phyloP scores from a whole-genome alignment of 1,140 invertebrate species.

The Sesamia nonagrioides region DNA sequence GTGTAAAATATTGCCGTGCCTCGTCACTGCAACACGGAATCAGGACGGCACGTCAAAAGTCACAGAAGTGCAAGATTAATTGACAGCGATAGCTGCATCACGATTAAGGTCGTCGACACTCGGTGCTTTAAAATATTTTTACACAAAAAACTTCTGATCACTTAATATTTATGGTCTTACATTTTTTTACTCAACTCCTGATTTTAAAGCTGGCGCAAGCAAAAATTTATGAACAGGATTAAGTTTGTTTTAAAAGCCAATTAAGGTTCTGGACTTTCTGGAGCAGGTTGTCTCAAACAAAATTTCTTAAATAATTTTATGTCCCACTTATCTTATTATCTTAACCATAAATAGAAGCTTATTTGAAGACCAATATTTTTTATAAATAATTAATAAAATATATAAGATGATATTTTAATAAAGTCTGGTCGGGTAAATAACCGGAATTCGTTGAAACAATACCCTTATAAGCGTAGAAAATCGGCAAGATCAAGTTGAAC shows the following conservation, averaged over 20 bases:
- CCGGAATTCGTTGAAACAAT: constrained; percentile 60
- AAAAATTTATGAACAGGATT: not conserved
- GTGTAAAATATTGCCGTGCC: constrained; percentile 85
- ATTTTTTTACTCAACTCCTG: not conserved
- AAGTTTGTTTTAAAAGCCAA: not conserved
- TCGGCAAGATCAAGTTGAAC: constrained; percentile 72
- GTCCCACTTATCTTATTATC: too few species aligned
- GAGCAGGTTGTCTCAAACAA: too few species aligned
- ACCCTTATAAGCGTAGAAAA: constrained; percentile 74
- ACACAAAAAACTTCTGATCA: constrained; percentile 54
- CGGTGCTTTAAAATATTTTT: constrained; percentile 17
- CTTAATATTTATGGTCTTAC: constrained; percentile 8
- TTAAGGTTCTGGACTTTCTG: not conserved
- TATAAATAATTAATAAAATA: too few species aligned
- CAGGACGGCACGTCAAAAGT: constrained; percentile 80
- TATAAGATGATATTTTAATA: too few species aligned
- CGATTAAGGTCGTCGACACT: constrained; percentile 71
- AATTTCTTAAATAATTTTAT: too few species aligned
- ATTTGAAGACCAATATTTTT: too few species aligned
- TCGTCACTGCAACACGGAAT: constrained; percentile 79
- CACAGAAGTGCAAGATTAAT: constrained; percentile 79
- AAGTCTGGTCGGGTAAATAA: constrained; percentile 42
- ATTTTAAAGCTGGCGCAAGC: not conserved
- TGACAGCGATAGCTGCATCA: constrained; percentile 75
- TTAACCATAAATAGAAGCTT: too few species aligned